These are phyloP conservation scores for Sinosuthora webbiana DNA, from an alignment of 2,113 vertebrate species.

Conservation along the genomic window DNA sequence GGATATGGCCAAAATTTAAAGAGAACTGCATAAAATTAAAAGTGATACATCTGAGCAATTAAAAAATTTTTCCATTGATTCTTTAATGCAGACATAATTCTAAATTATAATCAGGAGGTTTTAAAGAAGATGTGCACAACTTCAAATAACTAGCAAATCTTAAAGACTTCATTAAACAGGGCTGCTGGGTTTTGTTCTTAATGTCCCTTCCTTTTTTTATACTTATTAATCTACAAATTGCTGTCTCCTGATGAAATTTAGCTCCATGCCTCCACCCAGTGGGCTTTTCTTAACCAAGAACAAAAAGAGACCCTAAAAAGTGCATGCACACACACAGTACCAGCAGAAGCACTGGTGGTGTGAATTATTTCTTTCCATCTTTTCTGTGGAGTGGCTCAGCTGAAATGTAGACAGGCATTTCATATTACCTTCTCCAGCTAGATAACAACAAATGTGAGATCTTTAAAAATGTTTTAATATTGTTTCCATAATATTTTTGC, in stretches of 20 bases:
- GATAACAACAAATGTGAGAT: background rate
- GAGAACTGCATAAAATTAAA: background rate
- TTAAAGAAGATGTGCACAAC: background rate
- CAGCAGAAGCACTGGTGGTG: background rate
- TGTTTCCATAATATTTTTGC: background rate
- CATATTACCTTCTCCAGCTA: background rate
- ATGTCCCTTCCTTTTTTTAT: background rate
- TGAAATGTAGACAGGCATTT: background rate
- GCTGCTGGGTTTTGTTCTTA: background rate
- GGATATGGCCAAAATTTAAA: background rate
- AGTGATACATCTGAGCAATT: background rate
- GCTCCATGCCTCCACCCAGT: constrained; percentile 69
- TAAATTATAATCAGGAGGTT: background rate
- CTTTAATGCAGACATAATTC: background rate
- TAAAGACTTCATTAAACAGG: background rate
- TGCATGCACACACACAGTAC: no score
- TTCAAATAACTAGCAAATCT: background rate
- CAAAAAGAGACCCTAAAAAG: background rate
- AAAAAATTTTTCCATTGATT: background rate
- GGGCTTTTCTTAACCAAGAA: constrained; percentile 14
- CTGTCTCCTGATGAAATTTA: constrained; percentile 18
- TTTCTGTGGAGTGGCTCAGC: background rate
- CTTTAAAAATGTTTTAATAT: background rate
- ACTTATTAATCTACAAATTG: background rate
- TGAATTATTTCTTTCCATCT: background rate